Percentiles rank a stretch among this genome's conserved stretches.
Evolutionary conservation across 1,140 invertebrate species (phyloP).

Genomic region (Neodiprion fabricii): DNA sequence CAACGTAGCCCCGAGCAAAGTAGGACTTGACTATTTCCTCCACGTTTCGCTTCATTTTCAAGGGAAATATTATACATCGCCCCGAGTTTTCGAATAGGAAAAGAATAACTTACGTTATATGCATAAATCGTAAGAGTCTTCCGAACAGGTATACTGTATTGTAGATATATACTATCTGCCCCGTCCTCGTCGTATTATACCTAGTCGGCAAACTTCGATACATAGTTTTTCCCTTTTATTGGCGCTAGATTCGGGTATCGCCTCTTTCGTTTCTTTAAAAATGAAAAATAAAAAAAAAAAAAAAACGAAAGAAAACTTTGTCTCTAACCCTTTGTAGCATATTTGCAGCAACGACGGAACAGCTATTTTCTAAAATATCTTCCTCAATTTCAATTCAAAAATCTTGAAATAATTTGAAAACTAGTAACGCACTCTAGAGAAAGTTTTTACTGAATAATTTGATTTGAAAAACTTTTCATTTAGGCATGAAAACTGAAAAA

Average conservation of each 20-base stretch:
- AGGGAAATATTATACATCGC: neutral
- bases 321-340: too few relatives aligned
- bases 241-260: too few relatives aligned
- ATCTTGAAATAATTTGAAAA: neutral
- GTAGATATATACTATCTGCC: too few relatives aligned
- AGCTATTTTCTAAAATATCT: too few relatives aligned
- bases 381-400: neutral
- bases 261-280: too few relatives aligned
- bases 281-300: too few relatives aligned
- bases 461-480: neutral
- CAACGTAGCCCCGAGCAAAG: neutral
- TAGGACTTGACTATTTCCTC: neutral
- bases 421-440: neutral
- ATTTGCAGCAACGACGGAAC: too few relatives aligned
- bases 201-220: too few relatives aligned
- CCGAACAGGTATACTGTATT: too few relatives aligned
- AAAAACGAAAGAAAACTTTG: too few relatives aligned
- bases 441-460: neutral
- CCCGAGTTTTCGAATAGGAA: neutral
- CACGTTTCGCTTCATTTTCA: slow-evolving; percentile 2
- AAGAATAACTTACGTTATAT: neutral
- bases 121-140: neutral
- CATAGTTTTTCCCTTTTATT: too few relatives aligned
- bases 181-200: too few relatives aligned
- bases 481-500: neutral